Evolutionary conservation across 2,797 vertebrate genomes (phyloP), one percentile per base, ranked within the genome.

Genomic region (Eulemur mongoz): DNA sequence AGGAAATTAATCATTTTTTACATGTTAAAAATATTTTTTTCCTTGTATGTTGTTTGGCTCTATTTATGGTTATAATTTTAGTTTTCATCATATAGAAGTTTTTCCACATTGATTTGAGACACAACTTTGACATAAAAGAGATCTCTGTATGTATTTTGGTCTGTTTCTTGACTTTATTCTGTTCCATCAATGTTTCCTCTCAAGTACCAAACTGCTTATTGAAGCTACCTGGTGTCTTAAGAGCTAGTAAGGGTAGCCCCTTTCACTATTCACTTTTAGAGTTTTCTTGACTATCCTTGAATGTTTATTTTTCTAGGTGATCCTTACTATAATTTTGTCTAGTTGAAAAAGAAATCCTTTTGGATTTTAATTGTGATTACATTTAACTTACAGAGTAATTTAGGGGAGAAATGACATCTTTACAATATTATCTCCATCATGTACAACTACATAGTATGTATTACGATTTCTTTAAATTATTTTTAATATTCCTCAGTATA

Each of bases 1-100:
- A 83, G 27, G 22, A 80, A 80, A 95, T 67, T 63, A 72, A 70
- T 83, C 25, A 38, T 82, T 90, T 96, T 79, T 54, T 57, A 63
- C 69, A 70, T 13, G 15, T 23, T 54, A 63, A 38, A 57, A 18
- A 61, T 63, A 69, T 30, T 82, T 40, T 83, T 88, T 88, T 76
- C 18, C 22, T 67, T 89, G 22, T 38, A 0, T 54, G 27, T 63
- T 72, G 1, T 67, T 88, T 94, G 43, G 40, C 18, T 40, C 72
- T 65, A 38, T 50, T 94, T 57, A 72, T 57, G 61, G 14, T 45
- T 83, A 59, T 79, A 27, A 72, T 78, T 82, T 84, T 83, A 67
- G 23, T 82, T 93, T 96, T 78, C 4, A 32, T 57, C 27, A 30
- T 38, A 45, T 0, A 72, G n/a, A 81, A 67, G 18, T 63, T 61